Evolutionary conservation across 2,888 invertebrate genomes (phyloP).

Genomic region (Caenorhabditis sp.): DNA sequence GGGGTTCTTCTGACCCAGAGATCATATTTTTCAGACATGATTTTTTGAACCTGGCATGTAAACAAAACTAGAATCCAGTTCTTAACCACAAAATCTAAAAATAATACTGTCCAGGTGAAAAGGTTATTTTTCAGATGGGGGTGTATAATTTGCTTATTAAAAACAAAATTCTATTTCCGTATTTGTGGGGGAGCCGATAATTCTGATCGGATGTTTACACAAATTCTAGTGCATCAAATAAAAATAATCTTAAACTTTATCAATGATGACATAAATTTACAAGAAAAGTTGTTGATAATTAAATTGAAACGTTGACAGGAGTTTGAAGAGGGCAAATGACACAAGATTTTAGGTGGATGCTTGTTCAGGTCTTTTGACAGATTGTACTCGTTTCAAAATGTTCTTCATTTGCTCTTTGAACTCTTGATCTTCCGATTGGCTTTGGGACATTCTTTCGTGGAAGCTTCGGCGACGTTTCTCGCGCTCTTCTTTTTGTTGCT

Average conservation of each 20-base stretch:
- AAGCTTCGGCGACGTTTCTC: conserved; percentile 68
- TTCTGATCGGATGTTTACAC: too few species aligned
- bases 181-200: too few species aligned
- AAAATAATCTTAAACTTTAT: too few species aligned
- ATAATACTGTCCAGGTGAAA: too few species aligned
- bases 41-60: too few species aligned
- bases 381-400: conserved; percentile 58
- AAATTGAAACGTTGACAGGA: not conserved
- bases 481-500: conserved; percentile 67
- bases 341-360: not conserved
- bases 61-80: too few species aligned
- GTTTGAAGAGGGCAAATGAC: not conserved
- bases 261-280: not conserved
- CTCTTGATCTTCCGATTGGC: conserved; percentile 66
- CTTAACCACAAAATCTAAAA: too few species aligned
- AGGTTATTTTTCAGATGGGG: too few species aligned
- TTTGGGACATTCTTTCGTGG: conserved; percentile 63
- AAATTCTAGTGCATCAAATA: not conserved
- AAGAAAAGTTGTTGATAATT: not conserved
- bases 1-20: too few species aligned
- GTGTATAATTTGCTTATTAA: too few species aligned
- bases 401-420: conserved; percentile 64
- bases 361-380: conserved; percentile 22
- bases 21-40: too few species aligned
- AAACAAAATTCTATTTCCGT: too few species aligned